These are phyloP conservation scores for Ecdyonurus torrentis DNA, from an alignment of 2,888 invertebrate genomes.

Conservation along the genomic window DNA sequence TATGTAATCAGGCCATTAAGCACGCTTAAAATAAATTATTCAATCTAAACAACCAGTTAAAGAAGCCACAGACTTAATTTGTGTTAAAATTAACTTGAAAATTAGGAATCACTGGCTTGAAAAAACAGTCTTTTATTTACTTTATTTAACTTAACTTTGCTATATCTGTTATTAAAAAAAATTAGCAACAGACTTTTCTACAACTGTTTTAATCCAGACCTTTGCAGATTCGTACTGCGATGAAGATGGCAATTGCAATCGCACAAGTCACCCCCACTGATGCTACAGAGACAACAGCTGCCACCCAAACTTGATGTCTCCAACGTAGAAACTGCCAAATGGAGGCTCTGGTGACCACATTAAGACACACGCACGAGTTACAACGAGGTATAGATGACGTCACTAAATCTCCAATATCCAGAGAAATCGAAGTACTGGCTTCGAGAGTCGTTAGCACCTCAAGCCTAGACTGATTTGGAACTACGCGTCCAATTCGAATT, in stretches of 20 bases:
- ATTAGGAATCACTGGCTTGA: too few species aligned
- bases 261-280: slow-evolving; percentile 45
- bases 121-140: too few species aligned
- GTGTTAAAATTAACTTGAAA: too few species aligned
- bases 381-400: slow-evolving; percentile 1
- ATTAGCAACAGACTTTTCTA: too few species aligned
- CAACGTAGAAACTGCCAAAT: slow-evolving; percentile 14
- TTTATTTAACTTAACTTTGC: too few species aligned
- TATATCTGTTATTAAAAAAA: too few species aligned
- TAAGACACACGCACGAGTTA: neutral
- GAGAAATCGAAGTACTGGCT: neutral
- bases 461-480: slow-evolving; percentile 6
- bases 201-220: too few species aligned
- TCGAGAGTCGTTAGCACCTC: neutral
- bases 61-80: too few species aligned
- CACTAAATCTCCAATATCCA: neutral
- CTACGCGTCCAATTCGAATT: neutral
- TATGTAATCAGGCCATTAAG: too few species aligned
- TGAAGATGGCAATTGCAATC: slow-evolving; percentile 43
- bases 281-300: slow-evolving; percentile 45
- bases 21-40: too few species aligned
- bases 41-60: too few species aligned
- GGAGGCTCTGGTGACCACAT: neutral
- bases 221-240: slow-evolving; percentile 42
- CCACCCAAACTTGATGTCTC: slow-evolving; percentile 34